Base-by-base conservation (phyloP, 2,113 vertebrate species). In the Carlito syrichta region DNA sequence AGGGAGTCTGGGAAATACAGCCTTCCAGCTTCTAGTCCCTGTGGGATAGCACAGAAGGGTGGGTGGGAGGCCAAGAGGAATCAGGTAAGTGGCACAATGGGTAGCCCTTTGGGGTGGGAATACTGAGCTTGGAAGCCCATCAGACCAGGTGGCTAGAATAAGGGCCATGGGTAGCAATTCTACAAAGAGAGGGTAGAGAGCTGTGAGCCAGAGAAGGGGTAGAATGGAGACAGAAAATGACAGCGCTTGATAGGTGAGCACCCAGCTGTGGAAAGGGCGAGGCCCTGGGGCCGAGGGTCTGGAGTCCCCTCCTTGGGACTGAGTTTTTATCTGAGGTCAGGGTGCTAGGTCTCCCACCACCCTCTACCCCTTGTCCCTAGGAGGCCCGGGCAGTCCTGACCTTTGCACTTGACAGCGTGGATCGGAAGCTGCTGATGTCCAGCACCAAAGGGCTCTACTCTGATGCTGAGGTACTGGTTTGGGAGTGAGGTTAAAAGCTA, bases 381-480 rank as follows among this genome's bases (percentile, higher is more conserved):
- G 99, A 99, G 86, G 99, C 99, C 17, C 98, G 99, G 5, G 99
- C 99, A 0, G 23, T 99, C 73, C 98, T 99, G 98, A 99, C 99
- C 1, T 99, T 99, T 6, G 99, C 99, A 1, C 98, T 99, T 0
- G 99, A 99, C 96, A 99, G 99, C 4, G 85, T 88, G 1, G 98
- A 99, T 16, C 97, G 23, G 97, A 99, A 97, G 94, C 98, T 99
- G 45, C 97, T 99, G 96, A 99, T 98, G 98, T 98, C 99, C 2
- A 99, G 98, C 23, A 99, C 99, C 74, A 99, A 98, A 97, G 99
- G 99, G 22, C 98, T 98, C 0, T 99, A 99, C 97, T 99, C 99
- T 0, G 97, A 99, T 38, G 89, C 98, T 0, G 99, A 99, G 99
- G 99, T 99, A 92, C 89, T 76, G 14, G 22, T 7, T 1, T 52